Conservation (phyloP, 2,113 vertebrate genomes). For the Pygathrix nemaeus region DNA sequence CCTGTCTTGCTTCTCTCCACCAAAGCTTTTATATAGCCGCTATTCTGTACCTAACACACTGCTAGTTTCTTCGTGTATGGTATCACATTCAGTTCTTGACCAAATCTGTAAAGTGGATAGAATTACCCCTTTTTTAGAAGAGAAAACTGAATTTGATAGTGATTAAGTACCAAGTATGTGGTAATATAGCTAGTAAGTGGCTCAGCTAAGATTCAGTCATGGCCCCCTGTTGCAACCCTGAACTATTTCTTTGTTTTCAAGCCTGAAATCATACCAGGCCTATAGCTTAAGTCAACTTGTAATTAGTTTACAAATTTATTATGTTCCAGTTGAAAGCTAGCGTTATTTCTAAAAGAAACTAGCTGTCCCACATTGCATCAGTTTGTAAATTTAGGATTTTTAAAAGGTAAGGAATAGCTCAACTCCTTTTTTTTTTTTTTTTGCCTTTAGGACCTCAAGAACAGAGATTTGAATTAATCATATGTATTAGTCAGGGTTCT, state of each 20-base stretch:
- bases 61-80: not conserved
- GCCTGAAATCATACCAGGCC: not conserved
- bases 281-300: not conserved
- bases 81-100: not conserved
- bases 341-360: not conserved
- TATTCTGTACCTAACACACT: not conserved
- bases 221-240: no score
- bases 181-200: not conserved
- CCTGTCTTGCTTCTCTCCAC: not conserved
- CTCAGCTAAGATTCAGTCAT: not conserved
- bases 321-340: not conserved
- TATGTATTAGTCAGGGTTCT: not conserved
- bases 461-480: not conserved
- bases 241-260: not conserved
- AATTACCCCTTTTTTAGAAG: not conserved
- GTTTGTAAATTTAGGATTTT: not conserved
- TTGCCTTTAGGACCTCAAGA: not conserved
- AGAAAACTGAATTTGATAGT: slow-evolving; percentile 37
- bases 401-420: not conserved
- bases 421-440: not conserved
- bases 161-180: not conserved
- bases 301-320: not conserved
- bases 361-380: not conserved
- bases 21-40: not conserved
- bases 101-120: not conserved